A percentile compares a stretch with the other conserved stretches of the same genome.
Conservation (phyloP, 2,797 vertebrate species). For the Spizella passerina region DNA sequence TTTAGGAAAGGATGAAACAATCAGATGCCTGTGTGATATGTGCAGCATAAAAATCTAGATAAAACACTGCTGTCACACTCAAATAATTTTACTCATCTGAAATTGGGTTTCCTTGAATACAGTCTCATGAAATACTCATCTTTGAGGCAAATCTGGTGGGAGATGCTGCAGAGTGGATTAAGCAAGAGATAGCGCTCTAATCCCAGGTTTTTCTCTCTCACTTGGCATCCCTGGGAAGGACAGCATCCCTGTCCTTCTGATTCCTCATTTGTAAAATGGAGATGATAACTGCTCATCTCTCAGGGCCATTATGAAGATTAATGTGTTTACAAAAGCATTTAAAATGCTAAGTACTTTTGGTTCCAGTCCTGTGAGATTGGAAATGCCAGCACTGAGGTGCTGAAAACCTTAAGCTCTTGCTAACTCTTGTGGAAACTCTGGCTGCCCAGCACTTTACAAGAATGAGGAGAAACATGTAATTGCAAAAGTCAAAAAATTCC, state of each 20-base stretch:
- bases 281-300: conserved; percentile 17
- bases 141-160: background rate
- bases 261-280: conserved; percentile 43
- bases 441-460: background rate
- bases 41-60: background rate
- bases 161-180: background rate
- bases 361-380: conserved; percentile 45
- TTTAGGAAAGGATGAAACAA: background rate
- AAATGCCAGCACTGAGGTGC: conserved; percentile 44
- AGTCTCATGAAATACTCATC: background rate
- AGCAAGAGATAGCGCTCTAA: conserved; percentile 50
- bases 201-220: background rate
- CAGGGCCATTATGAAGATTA: conserved; percentile 18
- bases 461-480: background rate
- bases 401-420: conserved; percentile 30
- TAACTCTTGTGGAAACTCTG: conserved; percentile 35
- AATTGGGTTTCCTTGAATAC: background rate
- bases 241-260: conserved; percentile 7
- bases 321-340: conserved; percentile 62
- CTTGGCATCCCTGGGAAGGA: background rate
- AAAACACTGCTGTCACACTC: background rate
- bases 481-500: background rate
- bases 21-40: background rate
- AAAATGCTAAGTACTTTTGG: conserved; percentile 51
- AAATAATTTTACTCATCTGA: background rate